Evolutionary conservation across 2,888 invertebrate species (phyloP).

Genomic region (Acanthosepion pharaonis): DNA sequence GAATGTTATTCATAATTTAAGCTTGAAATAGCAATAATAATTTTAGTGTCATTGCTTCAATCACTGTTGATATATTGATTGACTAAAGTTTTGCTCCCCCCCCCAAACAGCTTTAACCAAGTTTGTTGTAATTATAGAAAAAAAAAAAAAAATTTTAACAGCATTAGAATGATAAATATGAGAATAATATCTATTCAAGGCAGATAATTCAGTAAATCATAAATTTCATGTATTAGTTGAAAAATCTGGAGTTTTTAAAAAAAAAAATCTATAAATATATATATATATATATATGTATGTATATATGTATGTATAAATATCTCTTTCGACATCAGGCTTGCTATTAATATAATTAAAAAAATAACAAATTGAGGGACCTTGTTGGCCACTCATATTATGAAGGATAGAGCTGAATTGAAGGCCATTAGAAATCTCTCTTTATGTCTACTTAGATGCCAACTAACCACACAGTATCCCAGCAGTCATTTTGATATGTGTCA

Average conservation of each 20-base stretch:
- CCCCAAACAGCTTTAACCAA: too few species aligned
- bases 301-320: too few species aligned
- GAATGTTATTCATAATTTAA: too few species aligned
- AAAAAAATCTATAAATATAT: neutral
- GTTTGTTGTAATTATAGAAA: too few species aligned
- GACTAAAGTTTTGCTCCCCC: too few species aligned
- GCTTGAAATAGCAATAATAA: too few species aligned
- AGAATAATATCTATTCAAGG: neutral
- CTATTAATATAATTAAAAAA: neutral
- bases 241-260: neutral
- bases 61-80: too few species aligned
- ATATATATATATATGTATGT: neutral
- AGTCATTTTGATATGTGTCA: neutral
- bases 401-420: constrained; percentile 10
- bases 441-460: neutral
- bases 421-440: neutral
- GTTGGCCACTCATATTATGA: neutral
- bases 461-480: constrained; percentile 33
- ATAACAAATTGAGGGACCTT: neutral
- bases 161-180: neutral
- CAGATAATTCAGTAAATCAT: neutral
- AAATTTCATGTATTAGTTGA: neutral
- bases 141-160: neutral
- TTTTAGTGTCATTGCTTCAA: too few species aligned
- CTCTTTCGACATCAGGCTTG: neutral